Percentiles rank a stretch among this genome's conserved stretches.
These are phyloP conservation scores for Coregonus ussuriensis DNA, from an alignment of 2,797 vertebrate genomes.

Conservation along the genomic window DNA sequence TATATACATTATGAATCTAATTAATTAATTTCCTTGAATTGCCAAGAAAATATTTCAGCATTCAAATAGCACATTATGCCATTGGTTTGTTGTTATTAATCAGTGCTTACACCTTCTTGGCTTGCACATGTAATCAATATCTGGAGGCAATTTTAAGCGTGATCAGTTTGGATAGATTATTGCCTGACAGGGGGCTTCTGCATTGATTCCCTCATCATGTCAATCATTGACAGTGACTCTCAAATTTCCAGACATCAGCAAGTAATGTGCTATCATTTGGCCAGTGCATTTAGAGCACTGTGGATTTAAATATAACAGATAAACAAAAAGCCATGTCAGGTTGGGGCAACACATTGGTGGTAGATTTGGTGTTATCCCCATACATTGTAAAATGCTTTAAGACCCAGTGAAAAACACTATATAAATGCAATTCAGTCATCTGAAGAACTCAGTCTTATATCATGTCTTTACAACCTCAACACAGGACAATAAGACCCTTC, in stretches of 20 bases:
- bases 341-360: not conserved
- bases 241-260: conserved; percentile 69
- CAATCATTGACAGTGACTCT: conserved; percentile 72
- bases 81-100: conserved; percentile 62
- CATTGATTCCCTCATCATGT: conserved; percentile 76
- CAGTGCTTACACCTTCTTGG: conserved; percentile 64
- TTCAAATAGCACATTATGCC: conserved; percentile 11
- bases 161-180: conserved; percentile 78
- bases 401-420: not conserved
- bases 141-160: conserved; percentile 72
- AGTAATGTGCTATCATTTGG: conserved; percentile 14
- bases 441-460: not conserved
- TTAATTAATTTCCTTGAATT: no score
- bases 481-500: not conserved
- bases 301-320: not conserved
- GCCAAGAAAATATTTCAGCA: not conserved
- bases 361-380: not conserved
- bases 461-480: not conserved
- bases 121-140: conserved; percentile 70
- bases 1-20: no score
- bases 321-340: not conserved
- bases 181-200: conserved; percentile 70
- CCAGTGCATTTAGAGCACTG: not conserved
- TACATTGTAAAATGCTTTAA: not conserved
- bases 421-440: not conserved